Evolutionary conservation across 2,888 invertebrate species (phyloP).

Genomic region (Hyposoter didymator): DNA sequence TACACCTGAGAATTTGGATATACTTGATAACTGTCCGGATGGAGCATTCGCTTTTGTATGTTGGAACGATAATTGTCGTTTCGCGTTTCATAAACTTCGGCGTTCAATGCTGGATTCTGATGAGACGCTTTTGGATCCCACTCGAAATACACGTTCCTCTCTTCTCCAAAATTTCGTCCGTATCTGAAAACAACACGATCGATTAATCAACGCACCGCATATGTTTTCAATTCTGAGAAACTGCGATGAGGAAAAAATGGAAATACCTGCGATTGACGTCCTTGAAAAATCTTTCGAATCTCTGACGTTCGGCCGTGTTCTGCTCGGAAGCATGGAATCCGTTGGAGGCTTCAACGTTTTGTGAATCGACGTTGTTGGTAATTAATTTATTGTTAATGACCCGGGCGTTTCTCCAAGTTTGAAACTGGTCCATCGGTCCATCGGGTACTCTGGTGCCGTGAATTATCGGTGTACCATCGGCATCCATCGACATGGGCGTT

Average conservation of each 20-base stretch:
- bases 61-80: slow-evolving; percentile 84
- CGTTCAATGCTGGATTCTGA: slow-evolving; percentile 77
- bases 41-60: slow-evolving; percentile 90
- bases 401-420: slow-evolving; percentile 94
- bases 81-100: slow-evolving; percentile 79
- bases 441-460: slow-evolving; percentile 94
- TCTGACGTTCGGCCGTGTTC: slow-evolving; percentile 70
- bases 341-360: slow-evolving; percentile 86
- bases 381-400: slow-evolving; percentile 93
- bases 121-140: slow-evolving; percentile 78
- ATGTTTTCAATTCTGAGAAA: too few relatives aligned
- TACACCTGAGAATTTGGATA: slow-evolving; percentile 89
- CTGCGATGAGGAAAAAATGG: too few relatives aligned
- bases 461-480: slow-evolving; percentile 92
- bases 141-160: slow-evolving; percentile 79
- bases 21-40: slow-evolving; percentile 86
- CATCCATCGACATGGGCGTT: slow-evolving; percentile 88
- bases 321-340: slow-evolving; percentile 60
- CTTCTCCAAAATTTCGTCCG: slow-evolving; percentile 77
- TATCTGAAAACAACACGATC: slow-evolving; percentile 71
- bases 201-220: too few relatives aligned
- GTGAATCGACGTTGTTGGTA: slow-evolving; percentile 89
- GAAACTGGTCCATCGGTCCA: slow-evolving; percentile 91
- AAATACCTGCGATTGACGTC: slow-evolving; percentile 81
- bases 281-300: slow-evolving; percentile 80